Percentiles rank a stretch among this genome's conserved stretches.
Conservation (phyloP, 2,888 invertebrate genomes). For the Notocelia uddmanniana region DNA sequence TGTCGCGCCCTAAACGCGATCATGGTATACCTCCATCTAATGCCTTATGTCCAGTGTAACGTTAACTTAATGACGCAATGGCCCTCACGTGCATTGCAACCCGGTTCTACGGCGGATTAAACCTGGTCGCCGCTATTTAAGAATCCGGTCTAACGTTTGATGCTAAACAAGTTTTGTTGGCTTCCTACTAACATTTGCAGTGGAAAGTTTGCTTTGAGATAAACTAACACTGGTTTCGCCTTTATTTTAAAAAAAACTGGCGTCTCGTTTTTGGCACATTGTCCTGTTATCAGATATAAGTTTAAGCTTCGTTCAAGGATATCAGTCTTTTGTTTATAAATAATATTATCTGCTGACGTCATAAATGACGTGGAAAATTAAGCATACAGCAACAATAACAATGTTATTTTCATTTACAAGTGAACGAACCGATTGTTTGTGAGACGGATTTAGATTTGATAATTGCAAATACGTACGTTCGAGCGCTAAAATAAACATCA, state of each 20-base stretch:
- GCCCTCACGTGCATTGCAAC: constrained; percentile 25
- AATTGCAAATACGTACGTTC: constrained; percentile 14
- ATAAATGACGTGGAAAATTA: constrained; percentile 25
- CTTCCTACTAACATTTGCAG: constrained; percentile 7
- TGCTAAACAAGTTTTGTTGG: constrained; percentile 22
- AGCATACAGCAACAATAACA: constrained; percentile 32
- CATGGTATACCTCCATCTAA: not conserved
- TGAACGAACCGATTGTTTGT: constrained; percentile 39
- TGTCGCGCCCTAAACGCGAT: not conserved
- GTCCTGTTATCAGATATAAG: constrained; percentile 47
- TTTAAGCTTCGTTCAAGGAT: constrained; percentile 43
- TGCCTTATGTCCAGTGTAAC: not conserved
- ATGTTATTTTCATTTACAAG: constrained; percentile 34
- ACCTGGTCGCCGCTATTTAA: constrained; percentile 14
- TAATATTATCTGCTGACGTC: constrained; percentile 41
- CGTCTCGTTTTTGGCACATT: constrained; percentile 44
- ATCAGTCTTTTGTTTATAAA: constrained; percentile 43
- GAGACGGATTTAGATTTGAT: constrained; percentile 29
- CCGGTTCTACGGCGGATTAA: constrained; percentile 23
- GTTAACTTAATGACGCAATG: constrained; percentile 28
- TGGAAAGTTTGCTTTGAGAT: constrained; percentile 16
- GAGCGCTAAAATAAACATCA: constrained; percentile 18
- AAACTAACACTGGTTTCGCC: constrained; percentile 16
- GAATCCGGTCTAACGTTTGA: constrained; percentile 6
- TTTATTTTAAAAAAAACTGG: constrained; percentile 9